Base-by-base conservation (phyloP, 2,888 invertebrate genomes). In the Orthonychiurus folsomi region DNA sequence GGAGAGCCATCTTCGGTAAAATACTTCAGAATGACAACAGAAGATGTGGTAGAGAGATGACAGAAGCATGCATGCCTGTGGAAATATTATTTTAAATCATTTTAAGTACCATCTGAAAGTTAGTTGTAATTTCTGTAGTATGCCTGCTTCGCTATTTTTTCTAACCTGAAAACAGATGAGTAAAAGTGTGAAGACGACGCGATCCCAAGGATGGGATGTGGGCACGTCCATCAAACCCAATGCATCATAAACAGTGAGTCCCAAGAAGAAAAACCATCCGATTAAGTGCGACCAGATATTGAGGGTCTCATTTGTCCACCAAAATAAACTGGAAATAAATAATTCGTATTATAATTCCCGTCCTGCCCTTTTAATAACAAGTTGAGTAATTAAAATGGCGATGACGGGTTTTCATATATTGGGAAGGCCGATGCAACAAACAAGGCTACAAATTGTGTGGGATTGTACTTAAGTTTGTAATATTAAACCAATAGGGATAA, bases 261-360 rank as follows among this genome's bases (percentile, higher is more conserved):
- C 86, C 65, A 90, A 80, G 75, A 96, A 89, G 60, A 94, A 79
- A 77, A 87, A 82, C 80, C 88, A 88, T 12, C 90, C 90, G 74
- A 89, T 88, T 74, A 56, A 20, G 77, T 96, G 96, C 55, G 92
- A 92, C 96, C 96, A 96, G 76, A 96, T 94, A 76, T 96, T 96
- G 76, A 96, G 84, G 0, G 94, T 95, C 79, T 96, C 96, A 77
- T 96, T 96, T 62, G 91, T 94, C 92, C 93, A 92, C 86, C 92
- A 89, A 79, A 95, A 93, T 76, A 93, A 81, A 77, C 94, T 92
- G 80, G 68, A 24, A 56, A 37, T 9, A 37, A 37, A 37, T 37
- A 9, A 9, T 37, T 37, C n/a, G n/a, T n/a, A n/a, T n/a, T n/a
- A n/a, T n/a, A n/a, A n/a, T n/a, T n/a, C n/a, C n/a, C n/a, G n/a